Percentiles rank a stretch among this genome's conserved stretches.
phyloP scores from a whole-genome alignment of 1,140 invertebrate species.

The Apis laboriosa region DNA sequence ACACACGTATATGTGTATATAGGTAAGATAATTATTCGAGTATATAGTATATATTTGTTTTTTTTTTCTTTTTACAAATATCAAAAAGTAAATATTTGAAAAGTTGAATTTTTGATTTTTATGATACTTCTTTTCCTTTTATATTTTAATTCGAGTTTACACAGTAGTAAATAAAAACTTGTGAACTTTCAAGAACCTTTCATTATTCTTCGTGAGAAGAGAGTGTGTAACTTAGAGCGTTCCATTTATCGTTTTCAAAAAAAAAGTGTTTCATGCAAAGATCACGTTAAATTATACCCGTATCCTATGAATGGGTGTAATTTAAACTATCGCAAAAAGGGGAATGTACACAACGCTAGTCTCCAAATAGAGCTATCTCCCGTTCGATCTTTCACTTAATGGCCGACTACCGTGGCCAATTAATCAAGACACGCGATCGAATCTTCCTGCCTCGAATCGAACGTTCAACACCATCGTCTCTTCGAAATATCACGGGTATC shows the following conservation, averaged over 20 bases:
- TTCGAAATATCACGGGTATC: neutral
- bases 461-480: neutral
- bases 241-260: neutral
- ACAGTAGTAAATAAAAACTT: too few species aligned
- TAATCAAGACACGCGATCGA: neutral
- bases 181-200: too few species aligned
- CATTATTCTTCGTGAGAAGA: too few species aligned
- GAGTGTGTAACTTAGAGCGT: neutral
- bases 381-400: neutral
- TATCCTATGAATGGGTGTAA: constrained; percentile 1
- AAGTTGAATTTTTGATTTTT: too few species aligned
- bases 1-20: too few species aligned
- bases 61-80: too few species aligned
- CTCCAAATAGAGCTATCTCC: neutral
- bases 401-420: neutral
- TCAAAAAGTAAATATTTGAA: too few species aligned
- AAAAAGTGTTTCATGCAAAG: neutral
- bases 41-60: too few species aligned
- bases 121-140: too few species aligned
- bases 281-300: neutral
- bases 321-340: neutral
- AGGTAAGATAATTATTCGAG: neutral
- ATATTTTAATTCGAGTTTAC: too few species aligned
- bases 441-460: neutral
- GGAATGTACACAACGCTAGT: neutral